Evolutionary conservation across 2,888 invertebrate species (phyloP).

Genomic region (Synanthedon myopaeformis): DNA sequence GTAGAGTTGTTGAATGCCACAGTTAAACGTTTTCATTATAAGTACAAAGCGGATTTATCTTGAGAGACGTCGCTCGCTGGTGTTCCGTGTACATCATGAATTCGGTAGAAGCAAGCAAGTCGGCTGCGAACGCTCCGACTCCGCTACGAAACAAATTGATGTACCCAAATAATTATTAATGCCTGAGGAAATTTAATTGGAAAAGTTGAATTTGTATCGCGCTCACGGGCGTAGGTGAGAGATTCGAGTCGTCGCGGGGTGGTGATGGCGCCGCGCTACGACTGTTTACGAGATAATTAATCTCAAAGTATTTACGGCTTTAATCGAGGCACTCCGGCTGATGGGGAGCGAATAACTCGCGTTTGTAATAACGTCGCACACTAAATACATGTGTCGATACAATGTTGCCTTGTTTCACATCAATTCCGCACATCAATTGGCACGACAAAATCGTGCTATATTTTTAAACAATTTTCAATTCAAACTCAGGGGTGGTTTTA

Average conservation of each 20-base stretch:
- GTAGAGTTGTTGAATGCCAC: too few species aligned
- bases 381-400: conserved; percentile 21
- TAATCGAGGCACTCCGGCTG: conserved; percentile 63
- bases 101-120: conserved; percentile 34
- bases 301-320: conserved; percentile 71
- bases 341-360: conserved; percentile 64
- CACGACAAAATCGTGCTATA: too few species aligned
- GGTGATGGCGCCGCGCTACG: conserved; percentile 45
- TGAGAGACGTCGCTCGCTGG: conserved; percentile 15
- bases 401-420: not conserved
- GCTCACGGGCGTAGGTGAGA: conserved; percentile 68
- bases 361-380: conserved; percentile 60
- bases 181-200: conserved; percentile 73
- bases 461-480: too few species aligned
- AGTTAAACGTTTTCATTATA: not conserved
- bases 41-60: conserved; percentile 12
- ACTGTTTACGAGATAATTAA: conserved; percentile 72
- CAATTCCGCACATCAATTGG: too few species aligned
- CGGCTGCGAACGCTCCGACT: conserved; percentile 20
- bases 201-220: conserved; percentile 72
- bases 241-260: conserved; percentile 53
- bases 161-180: conserved; percentile 73
- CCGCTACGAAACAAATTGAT: conserved; percentile 70
- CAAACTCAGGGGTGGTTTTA: too few species aligned
- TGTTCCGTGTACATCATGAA: conserved; percentile 17